phyloP scores from a whole-genome alignment of 2,113 vertebrate species.

The Peromyscus polionotus region DNA sequence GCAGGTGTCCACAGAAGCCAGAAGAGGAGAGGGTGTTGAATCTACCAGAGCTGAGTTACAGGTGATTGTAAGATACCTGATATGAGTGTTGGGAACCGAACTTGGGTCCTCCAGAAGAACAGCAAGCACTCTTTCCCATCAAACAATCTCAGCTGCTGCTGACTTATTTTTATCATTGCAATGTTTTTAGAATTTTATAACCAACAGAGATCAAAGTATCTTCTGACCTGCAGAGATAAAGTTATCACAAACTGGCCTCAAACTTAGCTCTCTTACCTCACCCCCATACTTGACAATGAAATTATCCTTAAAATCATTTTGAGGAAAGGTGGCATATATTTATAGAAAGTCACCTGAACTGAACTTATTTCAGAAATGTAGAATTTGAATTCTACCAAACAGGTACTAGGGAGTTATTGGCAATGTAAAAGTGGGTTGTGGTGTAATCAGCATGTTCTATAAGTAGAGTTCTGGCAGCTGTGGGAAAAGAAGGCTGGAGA shows the following conservation, averaged over 20 bases:
- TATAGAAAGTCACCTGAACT: neutral
- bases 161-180: neutral
- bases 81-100: neutral
- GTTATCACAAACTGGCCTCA: no score
- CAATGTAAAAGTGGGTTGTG: neutral
- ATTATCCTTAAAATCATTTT: constrained; percentile 26
- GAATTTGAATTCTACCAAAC: constrained; percentile 18
- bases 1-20: neutral
- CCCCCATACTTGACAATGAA: neutral
- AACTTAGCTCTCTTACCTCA: neutral
- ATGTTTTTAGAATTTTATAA: constrained; percentile 31
- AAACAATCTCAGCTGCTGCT: neutral
- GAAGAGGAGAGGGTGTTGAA: neutral
- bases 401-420: neutral
- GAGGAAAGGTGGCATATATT: neutral
- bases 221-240: constrained; percentile 31
- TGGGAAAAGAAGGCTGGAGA: neutral
- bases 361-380: constrained; percentile 40
- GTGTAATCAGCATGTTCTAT: neutral
- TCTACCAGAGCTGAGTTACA: neutral
- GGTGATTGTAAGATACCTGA: neutral
- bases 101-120: no score
- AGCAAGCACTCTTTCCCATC: neutral
- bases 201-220: neutral
- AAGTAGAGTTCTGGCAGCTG: neutral